phyloP scores from a whole-genome alignment of 2,797 vertebrate genomes.

The Sparidentex hasta region DNA sequence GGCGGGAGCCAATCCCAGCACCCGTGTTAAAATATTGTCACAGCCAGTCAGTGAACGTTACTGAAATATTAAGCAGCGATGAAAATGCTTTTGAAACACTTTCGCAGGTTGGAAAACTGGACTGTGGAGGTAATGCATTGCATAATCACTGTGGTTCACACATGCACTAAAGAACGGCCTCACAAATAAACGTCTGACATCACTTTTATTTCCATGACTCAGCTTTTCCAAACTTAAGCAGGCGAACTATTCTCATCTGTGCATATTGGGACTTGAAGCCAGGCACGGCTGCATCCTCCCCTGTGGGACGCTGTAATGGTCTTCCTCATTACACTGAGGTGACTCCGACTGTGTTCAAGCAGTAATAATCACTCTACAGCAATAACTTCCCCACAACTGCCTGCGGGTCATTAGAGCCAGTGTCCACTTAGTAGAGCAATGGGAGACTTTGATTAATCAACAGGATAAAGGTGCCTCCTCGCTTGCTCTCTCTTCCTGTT shows the following conservation, averaged over 20 bases:
- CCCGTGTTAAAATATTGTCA: neutral
- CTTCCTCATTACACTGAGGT: conserved; percentile 50
- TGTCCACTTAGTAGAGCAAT: conserved; percentile 38
- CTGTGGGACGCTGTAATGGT: conserved; percentile 37
- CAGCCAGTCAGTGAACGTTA: conserved; percentile 1
- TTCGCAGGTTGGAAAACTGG: conserved; percentile 23
- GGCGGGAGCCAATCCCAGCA: neutral
- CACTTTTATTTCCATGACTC: conserved; percentile 20
- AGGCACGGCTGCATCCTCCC: conserved; percentile 10
- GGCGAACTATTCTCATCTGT: conserved; percentile 5
- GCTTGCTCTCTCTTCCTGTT: conserved; percentile 20
- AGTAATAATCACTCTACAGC: conserved; percentile 49
- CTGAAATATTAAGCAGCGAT: neutral
- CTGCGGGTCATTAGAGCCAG: conserved; percentile 52
- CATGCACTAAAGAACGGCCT: neutral
- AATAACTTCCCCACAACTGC: conserved; percentile 27
- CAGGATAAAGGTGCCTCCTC: conserved; percentile 9
- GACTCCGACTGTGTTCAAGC: conserved; percentile 30
- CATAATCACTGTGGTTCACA: neutral
- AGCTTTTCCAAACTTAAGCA: conserved; percentile 13
- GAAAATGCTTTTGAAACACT: conserved; percentile 24
- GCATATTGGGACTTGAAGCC: conserved; percentile 34
- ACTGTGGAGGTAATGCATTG: neutral
- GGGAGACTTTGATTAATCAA: conserved; percentile 44
- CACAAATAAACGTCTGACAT: neutral